Evolutionary conservation across 2,113 vertebrate species (phyloP), one percentile per base, ranked within the genome.

Genomic region (Polypterus bichir): DNA sequence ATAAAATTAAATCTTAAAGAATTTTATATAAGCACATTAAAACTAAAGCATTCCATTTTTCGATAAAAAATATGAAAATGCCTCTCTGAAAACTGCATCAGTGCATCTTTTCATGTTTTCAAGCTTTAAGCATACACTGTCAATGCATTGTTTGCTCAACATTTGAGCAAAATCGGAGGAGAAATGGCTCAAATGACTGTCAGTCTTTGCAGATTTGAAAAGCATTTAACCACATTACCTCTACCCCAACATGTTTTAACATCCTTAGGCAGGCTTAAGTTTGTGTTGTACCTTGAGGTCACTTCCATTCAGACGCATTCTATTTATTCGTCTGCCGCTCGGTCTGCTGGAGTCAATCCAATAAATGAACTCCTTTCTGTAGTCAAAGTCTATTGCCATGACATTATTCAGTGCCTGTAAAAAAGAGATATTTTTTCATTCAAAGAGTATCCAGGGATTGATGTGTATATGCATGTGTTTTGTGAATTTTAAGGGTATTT

Each of bases 301-400:
- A 71, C 90, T 97, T 71, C 96, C 96, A 59, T 97, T 98, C 69
- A 97, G 84, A 51, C 83, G 88, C 88, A 98, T 97, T 73, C 92
- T 88, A 78, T 97, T 97, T 83, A 98, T 95, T 70, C 88, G 90
- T 44, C 94, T 92, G 66, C 96, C 93, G 49, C 91, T 98, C 51
- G 95, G 94, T 79, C 92, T 86, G 71, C 87, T 96, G 62, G 93
- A 94, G 85, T 98, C 96, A 72, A 97, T 92, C 96, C 96, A 98
- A 67, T 98, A 98, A 76, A 98, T 89, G 59, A 95, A 95, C 74
- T 97, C 92, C 73, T 97, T 96, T 81, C 88, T 93, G 69, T 97
- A 97, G 86, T 98, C 96, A 69, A 97, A 98, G 74, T 98, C 96
- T 74, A 97, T 83, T 73, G 92, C 92, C 79, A 97, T 92, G 73